Percentiles rank a stretch among this genome's conserved stretches.
Conservation (phyloP, 2,888 invertebrate species). For the Cephus pulcher region DNA sequence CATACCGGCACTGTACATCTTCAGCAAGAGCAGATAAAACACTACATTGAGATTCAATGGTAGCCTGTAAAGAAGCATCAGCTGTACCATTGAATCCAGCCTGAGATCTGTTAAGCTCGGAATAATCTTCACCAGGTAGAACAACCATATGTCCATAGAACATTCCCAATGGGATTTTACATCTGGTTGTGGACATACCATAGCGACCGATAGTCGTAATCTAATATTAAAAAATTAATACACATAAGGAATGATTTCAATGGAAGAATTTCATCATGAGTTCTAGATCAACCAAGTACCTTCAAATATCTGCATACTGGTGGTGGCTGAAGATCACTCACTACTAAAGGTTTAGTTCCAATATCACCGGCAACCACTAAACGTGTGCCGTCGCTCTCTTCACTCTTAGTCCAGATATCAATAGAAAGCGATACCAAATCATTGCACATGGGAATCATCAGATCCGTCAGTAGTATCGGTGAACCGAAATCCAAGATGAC, state of each 20-base stretch:
- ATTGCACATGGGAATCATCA: constrained; percentile 83
- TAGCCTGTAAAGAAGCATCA: constrained; percentile 52
- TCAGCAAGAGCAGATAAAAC: constrained; percentile 79
- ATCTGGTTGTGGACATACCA: constrained; percentile 90
- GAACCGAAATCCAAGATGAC: constrained; percentile 93
- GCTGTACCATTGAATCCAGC: constrained; percentile 51
- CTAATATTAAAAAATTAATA: constrained; percentile 64
- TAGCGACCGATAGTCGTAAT: constrained; percentile 92
- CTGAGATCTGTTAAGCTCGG: constrained; percentile 55
- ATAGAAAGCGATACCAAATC: constrained; percentile 88
- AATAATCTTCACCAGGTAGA: constrained; percentile 70
- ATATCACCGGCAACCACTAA: constrained; percentile 90
- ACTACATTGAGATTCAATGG: constrained; percentile 72
- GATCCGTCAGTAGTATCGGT: constrained; percentile 86
- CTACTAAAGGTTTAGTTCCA: constrained; percentile 84
- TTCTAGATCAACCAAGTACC: constrained; percentile 66
- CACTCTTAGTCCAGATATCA: constrained; percentile 90
- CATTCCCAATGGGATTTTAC: constrained; percentile 91
- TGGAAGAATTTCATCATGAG: not conserved
- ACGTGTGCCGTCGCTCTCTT: constrained; percentile 87
- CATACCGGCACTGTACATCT: constrained; percentile 81
- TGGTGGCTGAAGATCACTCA: constrained; percentile 91
- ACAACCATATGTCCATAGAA: constrained; percentile 92
- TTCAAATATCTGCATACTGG: constrained; percentile 91
- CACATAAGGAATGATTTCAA: not conserved